Conservation (phyloP, 2,888 invertebrate species). For the Pammene fasciana region DNA sequence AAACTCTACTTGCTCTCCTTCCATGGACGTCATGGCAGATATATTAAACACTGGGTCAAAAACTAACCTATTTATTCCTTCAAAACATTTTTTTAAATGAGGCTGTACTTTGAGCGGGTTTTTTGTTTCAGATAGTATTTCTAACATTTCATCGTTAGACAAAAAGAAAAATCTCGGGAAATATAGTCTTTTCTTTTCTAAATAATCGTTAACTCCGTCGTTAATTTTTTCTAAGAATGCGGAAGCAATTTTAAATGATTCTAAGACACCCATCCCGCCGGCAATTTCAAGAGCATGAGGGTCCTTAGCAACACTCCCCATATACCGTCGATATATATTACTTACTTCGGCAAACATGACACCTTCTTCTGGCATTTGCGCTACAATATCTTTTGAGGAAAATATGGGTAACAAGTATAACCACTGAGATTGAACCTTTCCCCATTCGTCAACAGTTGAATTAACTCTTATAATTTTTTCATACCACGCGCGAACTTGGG, state of each 20-base stretch:
- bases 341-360: conserved; percentile 90
- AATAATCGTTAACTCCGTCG: conserved; percentile 91
- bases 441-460: conserved; percentile 91
- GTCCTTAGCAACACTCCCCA: conserved; percentile 85
- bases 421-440: conserved; percentile 94
- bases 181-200: conserved; percentile 92
- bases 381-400: conserved; percentile 92
- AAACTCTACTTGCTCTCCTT: conserved; percentile 88
- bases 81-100: conserved; percentile 94
- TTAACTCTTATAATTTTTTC: conserved; percentile 87
- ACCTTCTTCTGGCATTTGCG: conserved; percentile 94
- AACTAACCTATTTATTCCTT: conserved; percentile 89
- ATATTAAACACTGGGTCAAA: conserved; percentile 89
- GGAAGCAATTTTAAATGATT: conserved; percentile 87
- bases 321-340: conserved; percentile 86
- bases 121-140: conserved; percentile 94
- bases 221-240: conserved; percentile 90
- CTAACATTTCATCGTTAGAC: conserved; percentile 95
- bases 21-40: conserved; percentile 89
- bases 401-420: conserved; percentile 93
- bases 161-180: conserved; percentile 95
- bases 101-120: conserved; percentile 93
- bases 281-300: conserved; percentile 86
- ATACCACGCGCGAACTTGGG: conserved; percentile 88
- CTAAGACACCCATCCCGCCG: conserved; percentile 86